A percentile compares a stretch with the other conserved stretches of the same genome.
Evolutionary conservation across 2,797 vertebrate species (phyloP).

Genomic region (Ctenochaetus hawaiiensis): DNA sequence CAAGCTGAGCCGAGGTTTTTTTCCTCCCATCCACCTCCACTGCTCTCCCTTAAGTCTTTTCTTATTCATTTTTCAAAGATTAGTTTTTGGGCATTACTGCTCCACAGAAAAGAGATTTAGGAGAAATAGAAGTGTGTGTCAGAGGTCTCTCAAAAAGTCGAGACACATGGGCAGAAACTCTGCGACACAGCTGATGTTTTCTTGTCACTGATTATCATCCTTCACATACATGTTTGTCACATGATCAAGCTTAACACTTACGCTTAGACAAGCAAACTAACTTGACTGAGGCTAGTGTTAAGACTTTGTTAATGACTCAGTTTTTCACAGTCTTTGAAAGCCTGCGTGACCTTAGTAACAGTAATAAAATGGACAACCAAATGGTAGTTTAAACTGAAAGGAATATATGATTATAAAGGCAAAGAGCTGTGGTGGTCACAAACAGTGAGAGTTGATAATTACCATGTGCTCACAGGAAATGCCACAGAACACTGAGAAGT

Average conservation of each 20-base stretch:
- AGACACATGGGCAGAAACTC: not conserved
- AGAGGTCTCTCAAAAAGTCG: not conserved
- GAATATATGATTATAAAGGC: not conserved
- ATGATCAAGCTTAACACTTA: not conserved
- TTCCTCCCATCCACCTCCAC: not conserved
- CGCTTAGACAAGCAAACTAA: not conserved
- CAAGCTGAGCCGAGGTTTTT: conserved; percentile 58
- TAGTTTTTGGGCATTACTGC: conserved; percentile 43
- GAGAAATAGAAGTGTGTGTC: not conserved
- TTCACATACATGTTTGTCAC: not conserved
- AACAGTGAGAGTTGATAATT: not conserved
- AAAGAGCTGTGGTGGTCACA: not conserved
- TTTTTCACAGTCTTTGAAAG: not conserved
- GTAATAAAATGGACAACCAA: not conserved
- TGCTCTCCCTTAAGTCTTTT: not conserved
- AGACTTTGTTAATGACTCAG: not conserved
- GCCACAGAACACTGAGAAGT: no score
- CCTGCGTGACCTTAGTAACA: not conserved
- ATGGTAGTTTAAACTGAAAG: not conserved
- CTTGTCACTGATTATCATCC: not conserved
- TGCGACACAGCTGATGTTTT: not conserved
- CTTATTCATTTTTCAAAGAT: conserved; percentile 40
- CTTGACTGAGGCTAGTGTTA: not conserved
- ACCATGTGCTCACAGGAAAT: not conserved
- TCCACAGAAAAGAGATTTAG: not conserved